phyloP scores from a whole-genome alignment of 1,140 invertebrate species.

The Propsilocerus akamusi region DNA sequence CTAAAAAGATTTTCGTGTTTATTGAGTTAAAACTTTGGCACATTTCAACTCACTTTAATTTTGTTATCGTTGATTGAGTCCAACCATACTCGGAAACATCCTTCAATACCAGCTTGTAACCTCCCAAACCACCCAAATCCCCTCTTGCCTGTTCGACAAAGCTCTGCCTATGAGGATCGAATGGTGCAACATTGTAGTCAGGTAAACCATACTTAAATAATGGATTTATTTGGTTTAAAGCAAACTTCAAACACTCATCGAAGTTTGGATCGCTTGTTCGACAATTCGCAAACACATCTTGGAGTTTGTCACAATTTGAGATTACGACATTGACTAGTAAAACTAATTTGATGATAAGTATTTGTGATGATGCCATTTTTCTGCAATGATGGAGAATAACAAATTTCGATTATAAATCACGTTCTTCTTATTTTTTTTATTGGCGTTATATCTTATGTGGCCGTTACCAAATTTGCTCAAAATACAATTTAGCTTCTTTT shows the following conservation, averaged over 20 bases:
- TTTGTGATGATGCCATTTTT: too few relatives aligned
- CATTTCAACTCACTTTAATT: constrained; percentile 32
- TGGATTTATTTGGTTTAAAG: background rate
- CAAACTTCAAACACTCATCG: background rate
- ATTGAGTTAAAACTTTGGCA: background rate
- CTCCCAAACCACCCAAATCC: constrained; percentile 29
- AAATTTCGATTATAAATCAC: too few relatives aligned
- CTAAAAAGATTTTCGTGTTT: constrained; percentile 22
- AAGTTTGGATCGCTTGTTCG: background rate
- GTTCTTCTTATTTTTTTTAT: too few relatives aligned
- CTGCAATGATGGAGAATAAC: too few relatives aligned
- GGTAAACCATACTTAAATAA: constrained; percentile 30
- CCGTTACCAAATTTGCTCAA: too few relatives aligned
- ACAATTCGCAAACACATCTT: background rate
- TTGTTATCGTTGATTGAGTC: constrained; percentile 52
- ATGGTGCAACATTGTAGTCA: constrained; percentile 45
- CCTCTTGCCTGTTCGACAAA: constrained; percentile 43
- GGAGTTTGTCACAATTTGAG: background rate
- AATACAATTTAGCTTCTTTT: too few relatives aligned
- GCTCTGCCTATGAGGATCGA: constrained; percentile 54
- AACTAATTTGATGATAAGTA: background rate
- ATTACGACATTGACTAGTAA: background rate
- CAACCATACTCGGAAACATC: constrained; percentile 60
- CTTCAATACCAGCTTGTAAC: constrained; percentile 45
- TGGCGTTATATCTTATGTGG: too few relatives aligned